phyloP scores from a whole-genome alignment of 2,888 invertebrate genomes.

The Coenonympha arcania region DNA sequence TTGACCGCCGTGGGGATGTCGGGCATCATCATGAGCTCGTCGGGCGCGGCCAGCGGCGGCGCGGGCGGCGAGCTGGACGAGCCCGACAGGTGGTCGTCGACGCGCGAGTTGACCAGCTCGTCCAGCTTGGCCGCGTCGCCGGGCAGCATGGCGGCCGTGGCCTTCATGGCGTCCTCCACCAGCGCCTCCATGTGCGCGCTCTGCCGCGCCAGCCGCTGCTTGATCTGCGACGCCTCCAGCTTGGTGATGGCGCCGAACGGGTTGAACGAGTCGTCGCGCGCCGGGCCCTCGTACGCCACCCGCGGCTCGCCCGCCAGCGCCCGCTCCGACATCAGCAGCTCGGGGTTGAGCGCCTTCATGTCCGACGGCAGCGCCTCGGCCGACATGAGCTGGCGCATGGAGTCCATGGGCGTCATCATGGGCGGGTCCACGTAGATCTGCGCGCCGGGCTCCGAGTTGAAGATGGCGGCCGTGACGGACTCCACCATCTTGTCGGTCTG shows the following conservation, averaged over 20 bases:
- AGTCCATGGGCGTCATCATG: slow-evolving; percentile 41
- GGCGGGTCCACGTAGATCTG: slow-evolving; percentile 50
- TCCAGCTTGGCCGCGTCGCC: slow-evolving; percentile 70
- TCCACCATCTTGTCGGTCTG: slow-evolving; percentile 73
- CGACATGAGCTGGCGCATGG: slow-evolving; percentile 54
- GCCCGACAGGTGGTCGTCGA: slow-evolving; percentile 58
- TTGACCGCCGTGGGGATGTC: slow-evolving; percentile 63
- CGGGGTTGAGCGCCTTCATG: slow-evolving; percentile 52
- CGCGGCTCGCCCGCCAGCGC: slow-evolving; percentile 37
- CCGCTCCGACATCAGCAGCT: slow-evolving; percentile 49
- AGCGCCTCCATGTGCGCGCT: slow-evolving; percentile 66
- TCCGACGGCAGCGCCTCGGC: slow-evolving; percentile 51
- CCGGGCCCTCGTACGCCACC: slow-evolving; percentile 46
- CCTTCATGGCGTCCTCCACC: slow-evolving; percentile 67
- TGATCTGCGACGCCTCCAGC: slow-evolving; percentile 54
- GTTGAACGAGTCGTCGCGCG: slow-evolving; percentile 46
- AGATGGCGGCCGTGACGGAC: slow-evolving; percentile 67
- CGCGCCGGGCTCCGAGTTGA: slow-evolving; percentile 55
- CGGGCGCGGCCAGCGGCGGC: slow-evolving; percentile 25
- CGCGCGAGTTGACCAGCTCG: slow-evolving; percentile 71
- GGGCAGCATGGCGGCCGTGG: slow-evolving; percentile 60
- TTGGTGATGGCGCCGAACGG: slow-evolving; percentile 59
- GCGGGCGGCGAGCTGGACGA: slow-evolving; percentile 49
- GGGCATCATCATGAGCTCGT: slow-evolving; percentile 58
- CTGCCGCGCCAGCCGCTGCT: slow-evolving; percentile 56